These are phyloP conservation scores for Marasmarcha lunaedactyla DNA, from an alignment of 2,888 invertebrate species.

Conservation along the genomic window DNA sequence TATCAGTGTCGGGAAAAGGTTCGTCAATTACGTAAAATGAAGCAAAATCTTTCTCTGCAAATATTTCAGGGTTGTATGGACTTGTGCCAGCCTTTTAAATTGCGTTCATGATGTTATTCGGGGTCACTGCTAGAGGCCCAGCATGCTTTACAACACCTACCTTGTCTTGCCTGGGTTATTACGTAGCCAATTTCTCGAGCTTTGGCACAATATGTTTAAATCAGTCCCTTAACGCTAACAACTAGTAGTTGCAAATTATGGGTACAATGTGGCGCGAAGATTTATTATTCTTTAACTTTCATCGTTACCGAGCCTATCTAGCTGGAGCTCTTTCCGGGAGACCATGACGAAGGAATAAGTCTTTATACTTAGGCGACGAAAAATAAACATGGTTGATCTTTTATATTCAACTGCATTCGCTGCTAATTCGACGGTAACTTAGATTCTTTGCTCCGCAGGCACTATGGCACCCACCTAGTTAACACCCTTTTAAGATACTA, in stretches of 20 bases:
- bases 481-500: constrained; percentile 14
- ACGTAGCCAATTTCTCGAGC: constrained; percentile 15
- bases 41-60: constrained; percentile 6
- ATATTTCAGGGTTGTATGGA: constrained; percentile 5
- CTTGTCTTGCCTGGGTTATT: constrained; percentile 14
- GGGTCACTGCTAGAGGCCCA: constrained; percentile 11
- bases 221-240: constrained; percentile 16
- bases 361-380: constrained; percentile 19
- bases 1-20: background rate
- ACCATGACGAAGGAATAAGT: constrained; percentile 16
- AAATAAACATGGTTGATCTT: constrained; percentile 17
- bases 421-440: constrained; percentile 15
- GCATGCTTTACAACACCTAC: constrained; percentile 17
- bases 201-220: constrained; percentile 16
- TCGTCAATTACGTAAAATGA: constrained; percentile 7
- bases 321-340: constrained; percentile 19
- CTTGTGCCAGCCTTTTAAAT: constrained; percentile 6
- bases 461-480: constrained; percentile 18
- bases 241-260: constrained; percentile 17
- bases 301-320: constrained; percentile 17
- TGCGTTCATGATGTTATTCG: background rate
- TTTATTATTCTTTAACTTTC: constrained; percentile 9
- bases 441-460: constrained; percentile 16
- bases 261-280: constrained; percentile 4
- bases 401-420: constrained; percentile 14